Conservation (phyloP, 2,113 vertebrate genomes). For the Sinocyclocheilus anshuiensis region DNA sequence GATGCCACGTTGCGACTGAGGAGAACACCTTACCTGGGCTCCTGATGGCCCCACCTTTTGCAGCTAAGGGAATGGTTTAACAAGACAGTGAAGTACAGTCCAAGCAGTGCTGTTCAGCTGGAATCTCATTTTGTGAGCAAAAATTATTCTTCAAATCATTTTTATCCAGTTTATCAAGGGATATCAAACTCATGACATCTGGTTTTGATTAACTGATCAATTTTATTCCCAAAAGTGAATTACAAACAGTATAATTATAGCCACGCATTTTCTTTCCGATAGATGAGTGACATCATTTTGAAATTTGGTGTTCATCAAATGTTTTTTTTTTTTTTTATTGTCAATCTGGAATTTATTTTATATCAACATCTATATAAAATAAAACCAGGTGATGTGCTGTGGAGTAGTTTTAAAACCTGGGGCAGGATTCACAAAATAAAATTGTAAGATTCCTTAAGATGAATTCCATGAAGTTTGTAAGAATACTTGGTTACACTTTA, state of each 20-base stretch:
- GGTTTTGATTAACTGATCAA: background rate
- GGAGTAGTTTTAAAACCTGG: background rate
- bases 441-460: too few relatives aligned
- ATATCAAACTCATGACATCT: constrained; percentile 26
- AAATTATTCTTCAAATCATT: constrained; percentile 30
- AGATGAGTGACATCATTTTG: background rate
- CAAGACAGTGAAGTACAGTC: constrained; percentile 80
- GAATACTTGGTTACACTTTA: too few relatives aligned
- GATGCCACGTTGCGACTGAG: constrained; percentile 67
- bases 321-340: background rate
- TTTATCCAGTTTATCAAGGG: constrained; percentile 19
- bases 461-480: too few relatives aligned
- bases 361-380: background rate
- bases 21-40: constrained; percentile 79
- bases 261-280: background rate
- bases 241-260: background rate
- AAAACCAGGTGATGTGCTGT: background rate
- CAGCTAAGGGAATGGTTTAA: constrained; percentile 80
- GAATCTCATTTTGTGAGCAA: constrained; percentile 30
- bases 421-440: too few relatives aligned
- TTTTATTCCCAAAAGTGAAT: background rate
- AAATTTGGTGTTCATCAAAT: background rate
- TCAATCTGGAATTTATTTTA: background rate
- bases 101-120: constrained; percentile 64
- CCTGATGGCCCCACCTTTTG: constrained; percentile 81